Evolutionary conservation across 2,888 invertebrate genomes (phyloP).

Genomic region (Limenitis arthemis): DNA sequence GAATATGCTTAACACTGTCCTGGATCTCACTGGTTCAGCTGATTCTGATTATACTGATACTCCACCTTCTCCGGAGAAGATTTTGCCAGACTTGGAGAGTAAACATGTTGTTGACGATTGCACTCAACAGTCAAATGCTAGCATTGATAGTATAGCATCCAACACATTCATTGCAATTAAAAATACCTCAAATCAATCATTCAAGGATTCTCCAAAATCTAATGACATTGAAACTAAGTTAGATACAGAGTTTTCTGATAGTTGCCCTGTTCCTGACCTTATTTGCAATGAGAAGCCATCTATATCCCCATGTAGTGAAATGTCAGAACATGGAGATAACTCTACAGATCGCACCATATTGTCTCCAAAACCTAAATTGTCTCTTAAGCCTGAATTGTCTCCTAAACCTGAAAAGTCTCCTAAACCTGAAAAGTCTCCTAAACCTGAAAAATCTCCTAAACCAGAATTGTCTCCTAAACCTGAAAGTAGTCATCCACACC

Average conservation of each 20-base stretch:
- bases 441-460: conserved; percentile 33
- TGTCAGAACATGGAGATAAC: conserved; percentile 61
- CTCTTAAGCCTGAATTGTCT: too few relatives aligned
- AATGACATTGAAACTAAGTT: conserved; percentile 44
- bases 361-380: conserved; percentile 8
- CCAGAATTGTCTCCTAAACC: conserved; percentile 39
- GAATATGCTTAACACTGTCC: conserved; percentile 58
- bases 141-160: conserved; percentile 41
- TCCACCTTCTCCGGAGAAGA: conserved; percentile 48
- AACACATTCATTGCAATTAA: conserved; percentile 62
- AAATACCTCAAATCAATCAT: conserved; percentile 52
- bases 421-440: conserved; percentile 33
- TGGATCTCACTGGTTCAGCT: conserved; percentile 56
- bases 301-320: conserved; percentile 64
- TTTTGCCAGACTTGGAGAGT: conserved; percentile 58
- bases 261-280: conserved; percentile 62
- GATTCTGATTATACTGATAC: conserved; percentile 46
- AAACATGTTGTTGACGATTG: conserved; percentile 40
- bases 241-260: conserved; percentile 57
- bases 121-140: conserved; percentile 40
- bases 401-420: too few relatives aligned
- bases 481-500: conserved; percentile 29
- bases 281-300: conserved; percentile 68
- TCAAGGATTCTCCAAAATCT: conserved; percentile 45
- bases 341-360: conserved; percentile 40